Evolutionary conservation across 1,140 invertebrate genomes (phyloP).

Genomic region (Semibalanus balanoides): DNA sequence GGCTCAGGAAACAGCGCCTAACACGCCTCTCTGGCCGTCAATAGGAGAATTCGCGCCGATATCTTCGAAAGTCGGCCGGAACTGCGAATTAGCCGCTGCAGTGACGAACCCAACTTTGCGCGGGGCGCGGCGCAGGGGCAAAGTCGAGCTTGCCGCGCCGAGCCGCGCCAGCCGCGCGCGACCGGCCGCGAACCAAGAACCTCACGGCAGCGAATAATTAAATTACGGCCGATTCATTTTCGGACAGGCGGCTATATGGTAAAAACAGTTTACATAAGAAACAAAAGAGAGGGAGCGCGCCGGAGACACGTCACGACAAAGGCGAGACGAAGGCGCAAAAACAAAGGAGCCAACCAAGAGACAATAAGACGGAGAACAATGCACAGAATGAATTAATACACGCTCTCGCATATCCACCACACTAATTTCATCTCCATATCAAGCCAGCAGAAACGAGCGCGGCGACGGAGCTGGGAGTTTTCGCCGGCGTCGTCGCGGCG

Average conservation of each 20-base stretch:
- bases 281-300: not conserved
- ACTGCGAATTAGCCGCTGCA: not conserved
- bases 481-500: not conserved
- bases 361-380: not conserved
- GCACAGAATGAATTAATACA: not conserved
- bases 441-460: not conserved
- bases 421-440: not conserved
- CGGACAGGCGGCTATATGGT: not conserved
- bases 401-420: not conserved
- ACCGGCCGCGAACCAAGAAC: not conserved
- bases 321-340: not conserved
- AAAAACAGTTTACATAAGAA: constrained; percentile 3
- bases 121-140: no score
- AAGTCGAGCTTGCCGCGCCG: not conserved
- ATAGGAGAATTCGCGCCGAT: not conserved
- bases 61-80: not conserved
- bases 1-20: not conserved
- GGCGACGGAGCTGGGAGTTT: not conserved
- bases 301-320: not conserved
- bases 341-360: not conserved
- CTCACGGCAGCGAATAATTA: not conserved
- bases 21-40: not conserved
- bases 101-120: not conserved
- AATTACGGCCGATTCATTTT: not conserved
- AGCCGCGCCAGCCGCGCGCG: not conserved